Conservation (phyloP, 2,888 invertebrate genomes). For the Itoplectis maculator region DNA sequence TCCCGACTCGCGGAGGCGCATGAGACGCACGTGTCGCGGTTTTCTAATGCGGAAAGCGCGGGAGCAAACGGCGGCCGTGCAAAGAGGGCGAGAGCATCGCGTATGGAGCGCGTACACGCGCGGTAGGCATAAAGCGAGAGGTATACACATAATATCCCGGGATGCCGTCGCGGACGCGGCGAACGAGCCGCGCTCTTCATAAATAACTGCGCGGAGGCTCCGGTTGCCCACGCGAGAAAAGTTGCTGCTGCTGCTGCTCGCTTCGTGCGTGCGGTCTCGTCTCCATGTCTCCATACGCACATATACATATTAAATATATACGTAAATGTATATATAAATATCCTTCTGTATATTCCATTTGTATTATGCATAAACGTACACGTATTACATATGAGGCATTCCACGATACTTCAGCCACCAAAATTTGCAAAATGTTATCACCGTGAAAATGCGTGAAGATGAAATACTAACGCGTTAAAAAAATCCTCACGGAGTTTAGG, state of each 20-base stretch:
- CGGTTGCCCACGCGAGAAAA: conserved; percentile 60
- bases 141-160: conserved; percentile 24
- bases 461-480: too few species aligned
- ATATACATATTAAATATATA: too few species aligned
- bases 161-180: conserved; percentile 26
- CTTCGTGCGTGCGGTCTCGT: conserved; percentile 48
- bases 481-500: too few species aligned
- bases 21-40: conserved; percentile 76
- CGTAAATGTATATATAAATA: conserved; percentile 12
- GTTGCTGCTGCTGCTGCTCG: conserved; percentile 22
- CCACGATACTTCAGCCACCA: too few species aligned
- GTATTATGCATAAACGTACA: too few species aligned
- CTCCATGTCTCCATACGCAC: too few species aligned
- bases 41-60: conserved; percentile 73
- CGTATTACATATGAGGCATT: conserved; percentile 30
- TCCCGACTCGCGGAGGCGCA: conserved; percentile 19
- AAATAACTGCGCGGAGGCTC: conserved; percentile 75
- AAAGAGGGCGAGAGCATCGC: conserved; percentile 80
- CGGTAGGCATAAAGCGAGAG: conserved; percentile 24
- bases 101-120: conserved; percentile 70
- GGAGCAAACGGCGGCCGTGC: conserved; percentile 74
- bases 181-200: conserved; percentile 69
- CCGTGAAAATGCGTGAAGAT: too few species aligned
- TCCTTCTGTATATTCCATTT: too few species aligned
- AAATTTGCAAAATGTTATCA: too few species aligned